Evolutionary conservation across 2,888 invertebrate species (phyloP), one percentile per base, ranked within the genome.

Genomic region (Caprella mutica): DNA sequence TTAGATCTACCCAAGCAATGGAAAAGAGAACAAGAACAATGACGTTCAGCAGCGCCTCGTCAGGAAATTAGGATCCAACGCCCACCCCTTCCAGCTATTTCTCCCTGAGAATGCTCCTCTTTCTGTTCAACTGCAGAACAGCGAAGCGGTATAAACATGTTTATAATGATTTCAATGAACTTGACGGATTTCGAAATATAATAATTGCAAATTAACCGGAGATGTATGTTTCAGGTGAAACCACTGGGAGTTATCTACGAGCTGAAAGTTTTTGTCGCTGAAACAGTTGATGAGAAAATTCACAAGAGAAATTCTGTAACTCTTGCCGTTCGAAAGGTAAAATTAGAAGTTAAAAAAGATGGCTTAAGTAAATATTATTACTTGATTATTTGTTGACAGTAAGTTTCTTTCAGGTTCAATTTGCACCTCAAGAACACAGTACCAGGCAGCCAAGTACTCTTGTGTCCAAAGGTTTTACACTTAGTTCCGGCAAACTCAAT

Each of bases 381-480:
- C n/a, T n/a, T n/a, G n/a, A n/a, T n/a, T n/a, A n/a, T n/a, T n/a
- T n/a, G n/a, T n/a, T n/a, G n/a, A n/a, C n/a, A n/a, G n/a, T n/a
- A n/a, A n/a, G n/a, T n/a, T 12, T 29, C 50, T 17, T n/a, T 8
- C 33, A 58, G 58, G 65, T 65, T n/a, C 65, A 65, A 50, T 65
- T 38, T 26, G 46, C 56, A 12, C 62, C 58, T n/a, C 29, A 35
- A 19, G 60, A 58, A 30, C 90, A 89, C 3, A 87, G 86, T 75
- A 87, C 88, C 9, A 75, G 89, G 65, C 88, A 90, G 43, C 88
- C 86, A 78, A 91, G 90, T 73, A 89, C 90, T 56, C 89, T 21
- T 86, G 91, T 60, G 76, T 88, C 88, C 67, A 85, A 86, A 67
- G 60, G 63, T 46, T 65, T 64, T 54, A 59, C 64, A 24, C 52